Base-by-base conservation (phyloP, 2,888 invertebrate genomes). In the Bibio marci region DNA sequence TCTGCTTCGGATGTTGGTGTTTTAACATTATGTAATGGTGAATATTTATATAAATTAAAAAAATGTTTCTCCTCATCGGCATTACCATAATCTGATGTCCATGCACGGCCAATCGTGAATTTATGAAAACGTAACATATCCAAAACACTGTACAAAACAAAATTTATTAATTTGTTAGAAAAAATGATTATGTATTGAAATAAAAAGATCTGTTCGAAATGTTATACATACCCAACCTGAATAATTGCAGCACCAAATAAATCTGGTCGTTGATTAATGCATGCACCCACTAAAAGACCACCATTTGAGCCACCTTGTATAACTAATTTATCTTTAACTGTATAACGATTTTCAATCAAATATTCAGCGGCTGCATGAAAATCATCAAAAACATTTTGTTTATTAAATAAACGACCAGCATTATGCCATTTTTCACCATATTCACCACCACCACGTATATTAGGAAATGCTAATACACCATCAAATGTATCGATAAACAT, bases 381-480 rank as follows among this genome's bases (percentile, higher is more conserved):
- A 67, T 98, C 98, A 62, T 95, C 86, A 61, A 97, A 97, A 34
- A 82, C 85, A 62, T 97, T 97, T 65, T 97, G 95, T 57, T 97
- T 98, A 56, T 92, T 90, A 3, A 77, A 70, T 44, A 86, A 68
- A 17, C 86, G 78, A 2, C 95, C 98, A 6, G 71, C 83, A 58
- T 92, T 85, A 64, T 97, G 95, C 97, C 97, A 98, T 48, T 79
- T 78, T 60, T 94, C 88, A 31, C 97, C 97, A 61, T 95, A 98
- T 59, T 98, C 97, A 2, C 92, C 92, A 54, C 97, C 97, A 39
- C 97, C 97, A 35, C 97, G 71, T 39, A 97, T 80, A 65, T 97
- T 98, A 19, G 97, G 83, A 47, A 91, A 72, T 13, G 90, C 95
- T 45, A 87, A 72, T 38, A 94, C 71, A 2, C 94, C 95, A 56